phyloP scores from a whole-genome alignment of 2,888 invertebrate genomes.

The Lasiommata megera region DNA sequence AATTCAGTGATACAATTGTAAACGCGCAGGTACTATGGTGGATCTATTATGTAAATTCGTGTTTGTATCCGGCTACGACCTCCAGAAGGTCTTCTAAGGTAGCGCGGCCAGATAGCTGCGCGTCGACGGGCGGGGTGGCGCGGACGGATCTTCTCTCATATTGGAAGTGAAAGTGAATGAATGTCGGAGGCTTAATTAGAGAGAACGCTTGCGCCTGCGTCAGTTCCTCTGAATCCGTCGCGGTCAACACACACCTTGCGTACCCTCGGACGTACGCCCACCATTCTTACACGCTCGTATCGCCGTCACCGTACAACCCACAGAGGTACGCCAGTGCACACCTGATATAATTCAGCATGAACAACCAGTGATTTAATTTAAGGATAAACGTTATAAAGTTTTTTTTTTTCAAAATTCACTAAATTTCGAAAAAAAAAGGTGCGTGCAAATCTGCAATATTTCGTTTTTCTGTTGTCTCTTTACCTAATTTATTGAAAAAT shows the following conservation, averaged over 20 bases:
- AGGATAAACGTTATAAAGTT: not conserved
- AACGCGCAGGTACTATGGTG: constrained; percentile 14
- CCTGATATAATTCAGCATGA: constrained; percentile 10
- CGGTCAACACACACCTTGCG: constrained; percentile 56
- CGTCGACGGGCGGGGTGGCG: constrained; percentile 56
- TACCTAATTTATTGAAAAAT: not conserved
- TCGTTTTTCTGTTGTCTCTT: not conserved
- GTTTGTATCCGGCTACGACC: constrained; percentile 70
- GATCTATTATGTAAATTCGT: constrained; percentile 42
- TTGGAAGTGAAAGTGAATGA: constrained; percentile 82
- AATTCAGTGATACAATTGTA: constrained; percentile 24
- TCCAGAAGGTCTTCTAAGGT: constrained; percentile 69
- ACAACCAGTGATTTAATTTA: not conserved
- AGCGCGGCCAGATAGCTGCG: constrained; percentile 43
- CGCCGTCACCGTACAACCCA: constrained; percentile 41
- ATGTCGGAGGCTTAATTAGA: constrained; percentile 80
- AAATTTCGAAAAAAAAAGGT: not conserved
- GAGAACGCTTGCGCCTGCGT: constrained; percentile 71
- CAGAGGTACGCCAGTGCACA: constrained; percentile 65
- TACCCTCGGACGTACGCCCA: constrained; percentile 38
- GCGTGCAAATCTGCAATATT: constrained; percentile 1
- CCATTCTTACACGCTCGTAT: constrained; percentile 33
- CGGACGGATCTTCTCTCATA: constrained; percentile 69
- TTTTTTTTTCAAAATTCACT: not conserved
- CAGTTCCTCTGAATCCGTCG: constrained; percentile 72